These are phyloP conservation scores for Amphipoea lucens DNA, from an alignment of 2,888 invertebrate genomes.

Conservation along the genomic window DNA sequence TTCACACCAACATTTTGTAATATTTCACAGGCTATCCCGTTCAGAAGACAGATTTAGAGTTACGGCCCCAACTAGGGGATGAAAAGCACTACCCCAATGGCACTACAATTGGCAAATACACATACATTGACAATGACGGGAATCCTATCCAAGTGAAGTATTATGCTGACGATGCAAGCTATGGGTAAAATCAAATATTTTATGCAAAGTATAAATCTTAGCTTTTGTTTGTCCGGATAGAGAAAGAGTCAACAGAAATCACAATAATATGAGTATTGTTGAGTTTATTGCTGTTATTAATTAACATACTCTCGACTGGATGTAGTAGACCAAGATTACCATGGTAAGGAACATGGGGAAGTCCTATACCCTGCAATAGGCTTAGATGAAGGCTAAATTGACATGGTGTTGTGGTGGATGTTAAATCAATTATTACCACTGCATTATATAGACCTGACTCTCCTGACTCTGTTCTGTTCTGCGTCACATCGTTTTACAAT, in stretches of 20 bases:
- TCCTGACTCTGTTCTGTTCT: not conserved
- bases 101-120: constrained; percentile 93
- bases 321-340: not conserved
- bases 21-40: constrained; percentile 73
- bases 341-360: not conserved
- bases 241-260: not conserved
- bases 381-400: not conserved
- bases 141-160: constrained; percentile 92
- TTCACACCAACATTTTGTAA: not conserved
- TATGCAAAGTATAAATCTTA: not conserved
- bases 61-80: constrained; percentile 80
- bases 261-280: not conserved
- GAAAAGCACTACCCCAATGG: constrained; percentile 93
- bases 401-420: not conserved
- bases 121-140: constrained; percentile 92
- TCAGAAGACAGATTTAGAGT: constrained; percentile 55
- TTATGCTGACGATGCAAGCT: constrained; percentile 92
- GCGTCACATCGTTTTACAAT: not conserved
- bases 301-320: not conserved
- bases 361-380: too few relatives aligned
- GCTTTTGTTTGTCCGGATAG: not conserved
- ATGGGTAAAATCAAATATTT: constrained; percentile 86
- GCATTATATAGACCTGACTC: too few relatives aligned
- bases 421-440: not conserved
- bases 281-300: not conserved